Evolutionary conservation across 2,797 vertebrate species (phyloP).

Genomic region (Gymnopithys bicolor): DNA sequence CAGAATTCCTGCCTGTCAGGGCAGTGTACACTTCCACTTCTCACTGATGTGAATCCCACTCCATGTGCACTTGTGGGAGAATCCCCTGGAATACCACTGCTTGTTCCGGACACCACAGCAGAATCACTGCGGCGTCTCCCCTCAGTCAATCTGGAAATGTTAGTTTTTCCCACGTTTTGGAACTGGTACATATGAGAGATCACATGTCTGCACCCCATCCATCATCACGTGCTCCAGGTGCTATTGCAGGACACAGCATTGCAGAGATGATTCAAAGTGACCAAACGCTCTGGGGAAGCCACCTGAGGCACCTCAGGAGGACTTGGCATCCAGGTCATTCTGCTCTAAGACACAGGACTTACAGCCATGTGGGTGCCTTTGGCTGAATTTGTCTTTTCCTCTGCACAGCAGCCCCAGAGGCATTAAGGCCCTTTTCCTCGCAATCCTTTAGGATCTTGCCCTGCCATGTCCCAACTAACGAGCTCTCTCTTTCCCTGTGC

Average conservation of each 20-base stretch:
- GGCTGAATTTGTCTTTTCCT: too few relatives aligned
- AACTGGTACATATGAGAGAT: not conserved
- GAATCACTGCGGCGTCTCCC: too few relatives aligned
- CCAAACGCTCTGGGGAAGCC: not conserved
- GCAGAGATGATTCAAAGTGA: not conserved
- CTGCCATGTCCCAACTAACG: accelerated
- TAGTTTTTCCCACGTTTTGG: accelerated
- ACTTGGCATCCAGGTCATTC: too few relatives aligned
- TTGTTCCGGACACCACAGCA: not conserved
- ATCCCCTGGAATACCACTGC: accelerated
- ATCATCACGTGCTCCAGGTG: accelerated
- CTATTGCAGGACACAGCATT: accelerated
- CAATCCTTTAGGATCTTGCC: not conserved
- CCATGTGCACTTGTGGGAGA: accelerated
- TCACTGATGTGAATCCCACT: not conserved
- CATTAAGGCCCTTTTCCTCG: not conserved
- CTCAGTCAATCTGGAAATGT: not conserved
- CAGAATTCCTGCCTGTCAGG: not conserved
- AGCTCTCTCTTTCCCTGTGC: not conserved
- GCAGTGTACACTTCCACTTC: not conserved
- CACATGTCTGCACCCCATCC: accelerated
- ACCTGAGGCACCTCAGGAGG: not conserved
- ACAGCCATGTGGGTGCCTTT: too few relatives aligned
- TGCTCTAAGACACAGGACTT: too few relatives aligned
- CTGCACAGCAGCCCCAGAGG: not conserved